Percentiles rank a stretch among this genome's conserved stretches.
Conservation (phyloP, 2,888 invertebrate species). For the Acanthosepion pharaonis region DNA sequence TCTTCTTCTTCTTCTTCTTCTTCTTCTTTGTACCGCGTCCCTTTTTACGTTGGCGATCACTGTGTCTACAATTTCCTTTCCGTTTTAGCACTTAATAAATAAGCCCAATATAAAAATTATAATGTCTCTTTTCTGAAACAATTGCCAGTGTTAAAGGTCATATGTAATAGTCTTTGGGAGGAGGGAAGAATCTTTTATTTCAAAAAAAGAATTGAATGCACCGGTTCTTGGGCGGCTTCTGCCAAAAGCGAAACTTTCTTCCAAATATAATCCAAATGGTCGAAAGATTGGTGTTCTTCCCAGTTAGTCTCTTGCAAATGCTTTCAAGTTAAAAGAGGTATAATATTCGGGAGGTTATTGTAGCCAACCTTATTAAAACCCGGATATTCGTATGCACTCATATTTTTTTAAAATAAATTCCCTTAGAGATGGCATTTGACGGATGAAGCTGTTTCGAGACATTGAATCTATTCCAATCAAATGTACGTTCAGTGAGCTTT, state of each 20-base stretch:
- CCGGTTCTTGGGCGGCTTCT: slow-evolving; percentile 37
- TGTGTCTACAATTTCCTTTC: too few relatives aligned
- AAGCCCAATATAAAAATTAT: background rate
- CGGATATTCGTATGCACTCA: background rate
- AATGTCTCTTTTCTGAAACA: background rate
- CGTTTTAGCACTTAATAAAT: too few relatives aligned
- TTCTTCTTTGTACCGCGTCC: too few relatives aligned
- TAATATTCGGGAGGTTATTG: slow-evolving; percentile 37
- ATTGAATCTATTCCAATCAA: slow-evolving; percentile 38
- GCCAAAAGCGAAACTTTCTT: slow-evolving; percentile 16
- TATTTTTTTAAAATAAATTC: background rate
- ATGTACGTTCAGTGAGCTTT: background rate
- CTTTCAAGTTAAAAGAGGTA: background rate
- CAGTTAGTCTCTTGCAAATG: background rate
- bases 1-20: too few relatives aligned
- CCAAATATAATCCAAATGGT: slow-evolving; percentile 12
- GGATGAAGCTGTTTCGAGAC: slow-evolving; percentile 35
- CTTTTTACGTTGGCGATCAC: too few relatives aligned
- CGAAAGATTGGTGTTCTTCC: background rate
- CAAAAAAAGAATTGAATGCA: background rate
- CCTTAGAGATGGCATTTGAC: background rate
- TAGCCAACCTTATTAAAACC: background rate
- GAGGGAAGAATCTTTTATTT: background rate
- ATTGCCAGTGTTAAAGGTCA: slow-evolving; percentile 1
- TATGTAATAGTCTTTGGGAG: slow-evolving; percentile 34